phyloP scores from a whole-genome alignment of 2,888 invertebrate species.

The Phortica okadai region DNA sequence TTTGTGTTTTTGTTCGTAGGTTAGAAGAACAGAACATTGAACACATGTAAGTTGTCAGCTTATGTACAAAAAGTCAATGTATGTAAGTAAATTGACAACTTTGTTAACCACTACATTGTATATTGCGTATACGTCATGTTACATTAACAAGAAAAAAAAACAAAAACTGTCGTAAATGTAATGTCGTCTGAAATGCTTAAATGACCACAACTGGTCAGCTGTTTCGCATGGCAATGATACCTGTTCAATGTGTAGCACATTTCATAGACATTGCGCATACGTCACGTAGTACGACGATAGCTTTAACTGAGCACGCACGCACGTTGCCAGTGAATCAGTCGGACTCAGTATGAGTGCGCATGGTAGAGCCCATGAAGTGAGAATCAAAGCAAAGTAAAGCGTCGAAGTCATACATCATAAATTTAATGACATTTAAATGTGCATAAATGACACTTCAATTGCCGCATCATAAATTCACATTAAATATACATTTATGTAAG shows the following conservation, averaged over 20 bases:
- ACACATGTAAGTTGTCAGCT: too few relatives aligned
- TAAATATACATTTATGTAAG: conserved; percentile 33
- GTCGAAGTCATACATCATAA: conserved; percentile 30
- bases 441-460: conserved; percentile 43
- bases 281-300: conserved; percentile 2
- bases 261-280: neutral
- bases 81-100: too few relatives aligned
- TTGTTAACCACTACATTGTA: too few relatives aligned
- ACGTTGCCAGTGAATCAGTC: neutral
- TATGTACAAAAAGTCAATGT: too few relatives aligned
- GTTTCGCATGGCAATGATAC: neutral
- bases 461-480: conserved; percentile 43
- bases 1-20: neutral
- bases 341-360: too few relatives aligned
- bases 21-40: too few relatives aligned
- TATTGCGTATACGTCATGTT: conserved; percentile 16
- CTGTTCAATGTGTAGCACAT: neutral
- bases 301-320: neutral
- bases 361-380: neutral
- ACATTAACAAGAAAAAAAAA: neutral
- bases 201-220: neutral
- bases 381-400: neutral
- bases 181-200: neutral
- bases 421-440: conserved; percentile 49
- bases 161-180: neutral